A percentile compares a stretch with the other conserved stretches of the same genome.
phyloP scores from a whole-genome alignment of 92 coral and sea anemone species.

The Palythoa caribaeorum region DNA sequence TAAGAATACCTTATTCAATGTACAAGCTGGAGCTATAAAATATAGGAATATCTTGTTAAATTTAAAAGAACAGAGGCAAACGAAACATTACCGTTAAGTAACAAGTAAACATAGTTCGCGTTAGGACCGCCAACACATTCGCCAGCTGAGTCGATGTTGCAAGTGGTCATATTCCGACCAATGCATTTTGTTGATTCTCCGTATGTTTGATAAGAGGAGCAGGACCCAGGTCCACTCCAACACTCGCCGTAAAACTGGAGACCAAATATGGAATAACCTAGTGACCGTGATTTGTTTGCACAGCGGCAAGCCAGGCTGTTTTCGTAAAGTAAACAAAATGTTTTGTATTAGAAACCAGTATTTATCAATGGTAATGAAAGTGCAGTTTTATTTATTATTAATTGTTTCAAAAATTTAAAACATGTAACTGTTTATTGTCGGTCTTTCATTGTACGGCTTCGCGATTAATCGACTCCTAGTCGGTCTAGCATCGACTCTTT shows the following conservation, averaged over 20 bases:
- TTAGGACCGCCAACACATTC: constrained; percentile 29
- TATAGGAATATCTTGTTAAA: too few relatives aligned
- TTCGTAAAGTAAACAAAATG: neutral
- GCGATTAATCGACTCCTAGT: too few relatives aligned
- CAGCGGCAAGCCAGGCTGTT: constrained; percentile 35
- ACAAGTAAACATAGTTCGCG: constrained; percentile 27
- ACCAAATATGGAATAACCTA: constrained; percentile 35
- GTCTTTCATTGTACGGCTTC: too few relatives aligned
- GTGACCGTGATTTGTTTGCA: constrained; percentile 15
- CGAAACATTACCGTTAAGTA: constrained; percentile 22
- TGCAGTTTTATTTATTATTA: too few relatives aligned
- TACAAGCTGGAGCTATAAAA: too few relatives aligned
- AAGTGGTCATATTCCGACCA: constrained; percentile 17
- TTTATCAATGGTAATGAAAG: neutral
- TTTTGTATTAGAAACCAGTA: neutral
- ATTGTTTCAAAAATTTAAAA: neutral
- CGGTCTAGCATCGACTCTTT: too few relatives aligned
- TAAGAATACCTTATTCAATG: too few relatives aligned
- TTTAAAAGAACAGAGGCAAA: too few relatives aligned
- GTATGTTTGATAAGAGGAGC: constrained; percentile 28
- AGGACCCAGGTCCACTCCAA: constrained; percentile 46
- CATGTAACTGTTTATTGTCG: too few relatives aligned
- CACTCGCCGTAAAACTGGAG: constrained; percentile 42
- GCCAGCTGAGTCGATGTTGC: neutral
- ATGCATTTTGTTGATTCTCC: constrained; percentile 21